Percentiles rank a stretch among this genome's conserved stretches.
These are phyloP conservation scores for Pycnomerus fuliginosus DNA, from an alignment of 2,888 invertebrate species.

Conservation along the genomic window DNA sequence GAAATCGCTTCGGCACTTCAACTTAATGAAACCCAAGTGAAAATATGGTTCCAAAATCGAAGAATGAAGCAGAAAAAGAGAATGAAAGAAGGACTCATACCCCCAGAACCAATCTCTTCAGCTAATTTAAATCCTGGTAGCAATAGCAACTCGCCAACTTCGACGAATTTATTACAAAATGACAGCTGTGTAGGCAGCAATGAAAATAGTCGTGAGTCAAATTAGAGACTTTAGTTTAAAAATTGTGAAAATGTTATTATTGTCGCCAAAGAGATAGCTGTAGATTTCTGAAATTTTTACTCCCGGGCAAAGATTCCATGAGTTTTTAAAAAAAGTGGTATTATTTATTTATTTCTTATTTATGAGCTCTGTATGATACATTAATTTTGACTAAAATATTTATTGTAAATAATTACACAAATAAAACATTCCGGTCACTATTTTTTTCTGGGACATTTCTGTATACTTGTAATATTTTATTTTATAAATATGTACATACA, in stretches of 20 bases:
- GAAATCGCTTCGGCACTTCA: constrained; percentile 96
- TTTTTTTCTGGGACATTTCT: too few species aligned
- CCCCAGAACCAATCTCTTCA: constrained; percentile 57
- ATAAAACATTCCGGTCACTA: too few species aligned
- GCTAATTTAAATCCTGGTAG: constrained; percentile 36
- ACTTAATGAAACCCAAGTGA: constrained; percentile 94
- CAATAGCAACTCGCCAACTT: constrained; percentile 54
- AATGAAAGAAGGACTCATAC: constrained; percentile 84
- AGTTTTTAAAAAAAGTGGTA: too few species aligned
- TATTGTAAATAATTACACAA: constrained; percentile 13
- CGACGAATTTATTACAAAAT: constrained; percentile 49
- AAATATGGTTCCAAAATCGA: constrained; percentile 98
- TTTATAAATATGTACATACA: constrained; percentile 37
- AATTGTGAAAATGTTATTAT: constrained; percentile 14
- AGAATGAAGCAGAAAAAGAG: constrained; percentile 98
- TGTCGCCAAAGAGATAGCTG: constrained; percentile 35
- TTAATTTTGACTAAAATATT: constrained; percentile 1
- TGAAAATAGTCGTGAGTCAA: constrained; percentile 74
- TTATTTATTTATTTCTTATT: constrained; percentile 28
- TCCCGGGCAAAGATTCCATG: constrained; percentile 25
- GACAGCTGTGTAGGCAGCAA: constrained; percentile 56
- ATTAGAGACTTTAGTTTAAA: constrained; percentile 34
- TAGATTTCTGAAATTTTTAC: constrained; percentile 18
- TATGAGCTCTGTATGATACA: constrained; percentile 23
- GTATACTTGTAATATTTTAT: constrained; percentile 29